These are phyloP conservation scores for Arion vulgaris DNA, from an alignment of 1,140 invertebrate species.

Conservation along the genomic window DNA sequence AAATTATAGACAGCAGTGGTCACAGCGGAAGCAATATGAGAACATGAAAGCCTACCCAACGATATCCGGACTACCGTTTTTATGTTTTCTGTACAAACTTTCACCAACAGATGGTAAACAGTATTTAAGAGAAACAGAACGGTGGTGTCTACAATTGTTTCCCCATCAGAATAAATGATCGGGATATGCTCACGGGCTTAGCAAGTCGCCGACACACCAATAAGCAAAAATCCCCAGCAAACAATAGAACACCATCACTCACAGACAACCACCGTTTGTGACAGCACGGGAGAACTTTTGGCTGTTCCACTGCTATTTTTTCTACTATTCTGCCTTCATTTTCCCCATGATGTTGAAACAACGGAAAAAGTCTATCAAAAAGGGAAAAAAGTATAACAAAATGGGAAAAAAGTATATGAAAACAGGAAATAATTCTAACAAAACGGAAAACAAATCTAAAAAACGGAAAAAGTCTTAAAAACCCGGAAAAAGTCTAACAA, in stretches of 20 bases:
- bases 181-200: no score
- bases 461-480: no score
- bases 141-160: background rate
- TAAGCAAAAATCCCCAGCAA: background rate
- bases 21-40: no score
- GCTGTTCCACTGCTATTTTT: background rate
- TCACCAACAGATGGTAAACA: conserved; percentile 3
- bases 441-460: no score
- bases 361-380: no score
- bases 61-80: background rate
- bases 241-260: conserved; percentile 10
- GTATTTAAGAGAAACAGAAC: background rate
- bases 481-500: no score
- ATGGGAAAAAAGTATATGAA: no score
- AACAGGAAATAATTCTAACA: no score
- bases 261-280: background rate
- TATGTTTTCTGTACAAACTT: background rate
- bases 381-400: no score
- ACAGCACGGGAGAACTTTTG: background rate
- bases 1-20: no score
- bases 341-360: no score
- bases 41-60: background rate
- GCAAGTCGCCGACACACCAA: background rate
- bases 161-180: no score
- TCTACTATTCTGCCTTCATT: background rate